Conservation (phyloP, 2,113 vertebrate species). For the Heloderma charlesbogerti region DNA sequence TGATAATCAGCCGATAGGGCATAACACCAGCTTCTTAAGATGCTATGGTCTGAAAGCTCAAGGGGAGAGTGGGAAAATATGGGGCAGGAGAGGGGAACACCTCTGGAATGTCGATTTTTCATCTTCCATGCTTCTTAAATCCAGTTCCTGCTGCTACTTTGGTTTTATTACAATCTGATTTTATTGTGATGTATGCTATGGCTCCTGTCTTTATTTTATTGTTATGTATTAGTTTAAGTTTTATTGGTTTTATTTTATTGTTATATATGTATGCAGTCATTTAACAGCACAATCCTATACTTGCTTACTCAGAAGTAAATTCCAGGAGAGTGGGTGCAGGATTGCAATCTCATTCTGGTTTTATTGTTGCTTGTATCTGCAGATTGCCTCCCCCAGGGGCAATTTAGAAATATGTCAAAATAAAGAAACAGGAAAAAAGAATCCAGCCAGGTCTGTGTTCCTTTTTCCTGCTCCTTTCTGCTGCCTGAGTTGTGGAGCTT, state of each 20-base stretch:
- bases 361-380: no score
- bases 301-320: no score
- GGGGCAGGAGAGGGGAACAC: no score
- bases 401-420: no score
- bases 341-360: no score
- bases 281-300: no score
- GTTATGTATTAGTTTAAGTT: neutral
- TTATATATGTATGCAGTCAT: no score
- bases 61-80: neutral
- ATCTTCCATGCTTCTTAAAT: neutral
- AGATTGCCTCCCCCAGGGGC: no score
- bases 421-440: no score
- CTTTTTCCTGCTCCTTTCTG: neutral
- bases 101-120: neutral
- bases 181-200: neutral
- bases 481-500: neutral
- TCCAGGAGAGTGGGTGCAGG: no score
- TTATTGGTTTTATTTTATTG: no score
- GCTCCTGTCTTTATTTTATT: neutral
- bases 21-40: neutral
- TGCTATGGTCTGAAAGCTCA: neutral
- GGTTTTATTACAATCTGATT: neutral
- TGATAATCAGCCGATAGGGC: neutral
- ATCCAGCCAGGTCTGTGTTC: neutral
- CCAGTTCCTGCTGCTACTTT: neutral